Evolutionary conservation across 2,797 vertebrate species (phyloP).

Genomic region (Bradypus variegatus): DNA sequence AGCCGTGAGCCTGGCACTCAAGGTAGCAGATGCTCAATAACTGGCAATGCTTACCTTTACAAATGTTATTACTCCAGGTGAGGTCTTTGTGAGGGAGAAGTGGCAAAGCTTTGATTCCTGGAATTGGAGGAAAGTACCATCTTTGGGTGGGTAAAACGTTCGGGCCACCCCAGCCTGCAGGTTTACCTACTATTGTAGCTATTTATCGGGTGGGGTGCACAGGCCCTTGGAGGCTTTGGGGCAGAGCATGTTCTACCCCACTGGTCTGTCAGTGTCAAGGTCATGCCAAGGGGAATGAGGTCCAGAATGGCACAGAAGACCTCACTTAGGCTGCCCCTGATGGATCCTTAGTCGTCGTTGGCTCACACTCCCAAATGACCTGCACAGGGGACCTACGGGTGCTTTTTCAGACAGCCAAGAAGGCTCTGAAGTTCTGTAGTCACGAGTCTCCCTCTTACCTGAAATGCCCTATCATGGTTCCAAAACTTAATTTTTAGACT

Average conservation of each 20-base stretch:
- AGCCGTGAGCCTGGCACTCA: background rate
- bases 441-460: background rate
- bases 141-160: background rate
- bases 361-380: background rate
- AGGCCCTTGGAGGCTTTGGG: background rate
- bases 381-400: accelerated
- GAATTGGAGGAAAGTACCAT: background rate
- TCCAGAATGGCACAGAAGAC: background rate
- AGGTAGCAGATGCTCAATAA: background rate
- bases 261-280: background rate
- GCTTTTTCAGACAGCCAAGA: too few relatives aligned
- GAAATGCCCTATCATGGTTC: background rate
- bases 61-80: background rate
- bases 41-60: background rate
- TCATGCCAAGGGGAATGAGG: background rate
- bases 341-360: background rate
- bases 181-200: background rate
- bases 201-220: background rate
- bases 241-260: accelerated
- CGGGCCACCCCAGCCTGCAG: background rate
- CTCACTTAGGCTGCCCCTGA: background rate
- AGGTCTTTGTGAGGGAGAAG: background rate
- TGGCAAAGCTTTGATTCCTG: background rate
- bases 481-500: background rate
- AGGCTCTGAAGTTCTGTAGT: background rate